Evolutionary conservation across 2,797 vertebrate species (phyloP), one percentile per base, ranked within the genome.

Genomic region (Falco biarmicus): DNA sequence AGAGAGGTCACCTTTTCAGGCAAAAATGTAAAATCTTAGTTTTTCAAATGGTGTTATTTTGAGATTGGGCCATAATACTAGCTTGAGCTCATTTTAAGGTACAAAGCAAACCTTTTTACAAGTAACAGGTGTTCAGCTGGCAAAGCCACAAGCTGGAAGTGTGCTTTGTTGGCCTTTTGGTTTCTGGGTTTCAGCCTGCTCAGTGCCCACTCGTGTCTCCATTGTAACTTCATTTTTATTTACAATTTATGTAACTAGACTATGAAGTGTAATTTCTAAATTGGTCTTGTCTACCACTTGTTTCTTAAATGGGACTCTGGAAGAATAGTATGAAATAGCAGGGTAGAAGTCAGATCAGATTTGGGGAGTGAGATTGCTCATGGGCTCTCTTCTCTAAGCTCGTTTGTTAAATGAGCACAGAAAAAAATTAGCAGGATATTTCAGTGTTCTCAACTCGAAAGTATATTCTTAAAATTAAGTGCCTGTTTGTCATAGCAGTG

Each of bases 171-270:
- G 25, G 47, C 20, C 6, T 11, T 84, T 48, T 63, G 34, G 29
- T 76, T 70, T 20, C 59, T 79, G 68, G 10, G 1, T 74, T 84
- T 77, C 64, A 57, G 34, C 41, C 50, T 83, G 50, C 51, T 87
- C 8, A 2, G 18, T 68, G 54, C 71, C 37, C 6, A 5, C 16
- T 60, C 0, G 0, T 13, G 5, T 61, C 14, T 89, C 68, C 1
- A 0, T 48, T 74, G 37, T 75, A 56, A 54, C 85, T 91, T 53
- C 19, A 39, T 61, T 89, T 90, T 77, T 70, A 63, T 56, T 73
- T 66, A 21, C 18, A 63, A 3, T 77, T 80, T 71, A 63, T 74
- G 73, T 90, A 76, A 87, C 61, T 21, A 75, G 50, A 71, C 77
- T 83, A 20, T 41, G 25, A 90, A 54, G 25, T 34, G 6, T 77